These are phyloP conservation scores for Desoria tigrina DNA, from an alignment of 2,888 invertebrate genomes.

Conservation along the genomic window DNA sequence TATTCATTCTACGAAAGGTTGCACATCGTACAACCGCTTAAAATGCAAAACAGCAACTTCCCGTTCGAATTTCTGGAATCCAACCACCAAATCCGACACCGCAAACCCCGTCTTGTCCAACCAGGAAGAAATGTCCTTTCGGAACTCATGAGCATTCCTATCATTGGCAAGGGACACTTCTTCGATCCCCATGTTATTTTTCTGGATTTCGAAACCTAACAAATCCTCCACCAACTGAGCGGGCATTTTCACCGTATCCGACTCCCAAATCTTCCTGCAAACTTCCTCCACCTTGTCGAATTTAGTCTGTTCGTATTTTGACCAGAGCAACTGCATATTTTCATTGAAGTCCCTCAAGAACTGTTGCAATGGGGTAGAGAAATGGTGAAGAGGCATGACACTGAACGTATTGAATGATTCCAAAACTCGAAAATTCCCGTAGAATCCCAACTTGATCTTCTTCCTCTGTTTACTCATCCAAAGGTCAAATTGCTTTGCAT, in stretches of 20 bases:
- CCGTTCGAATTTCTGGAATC: too few relatives aligned
- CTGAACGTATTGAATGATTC: not conserved
- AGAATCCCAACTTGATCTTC: conserved; percentile 5
- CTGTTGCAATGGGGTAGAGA: conserved; percentile 2
- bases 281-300: too few relatives aligned
- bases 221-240: not conserved
- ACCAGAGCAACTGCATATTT: not conserved
- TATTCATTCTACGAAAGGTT: too few relatives aligned
- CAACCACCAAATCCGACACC: conserved; percentile 6
- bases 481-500: too few relatives aligned
- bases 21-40: too few relatives aligned
- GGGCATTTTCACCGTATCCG: not conserved
- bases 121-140: conserved; percentile 15
- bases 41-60: too few relatives aligned
- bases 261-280: too few relatives aligned
- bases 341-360: conserved; percentile 15
- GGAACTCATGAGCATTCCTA: not conserved
- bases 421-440: conserved; percentile 16
- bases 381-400: conserved; percentile 15
- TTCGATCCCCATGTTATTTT: conserved; percentile 10
- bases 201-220: not conserved
- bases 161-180: not conserved
- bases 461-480: conserved; percentile 10
- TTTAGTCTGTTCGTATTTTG: not conserved
- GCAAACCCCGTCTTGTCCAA: conserved; percentile 6